Percentiles rank a stretch among this genome's conserved stretches.
Evolutionary conservation across 1,140 invertebrate genomes (phyloP).

Genomic region (Drosophila lowei): DNA sequence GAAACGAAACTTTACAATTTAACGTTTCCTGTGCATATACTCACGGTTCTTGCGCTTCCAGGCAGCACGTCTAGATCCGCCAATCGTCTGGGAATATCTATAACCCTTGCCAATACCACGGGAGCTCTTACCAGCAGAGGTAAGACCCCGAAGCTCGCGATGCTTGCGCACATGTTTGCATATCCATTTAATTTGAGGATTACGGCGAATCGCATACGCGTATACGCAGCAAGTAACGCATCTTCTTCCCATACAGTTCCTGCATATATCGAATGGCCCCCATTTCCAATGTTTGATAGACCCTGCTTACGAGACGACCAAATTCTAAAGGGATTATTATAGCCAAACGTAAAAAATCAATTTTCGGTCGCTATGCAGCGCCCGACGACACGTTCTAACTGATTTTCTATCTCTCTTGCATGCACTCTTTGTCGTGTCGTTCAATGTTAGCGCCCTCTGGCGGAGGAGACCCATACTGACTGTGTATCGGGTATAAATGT

Average conservation of each 20-base stretch:
- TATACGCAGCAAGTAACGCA: constrained; percentile 96
- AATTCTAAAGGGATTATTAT: too few species aligned
- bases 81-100: constrained; percentile 96
- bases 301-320: constrained; percentile 52
- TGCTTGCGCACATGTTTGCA: constrained; percentile 99
- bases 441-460: too few species aligned
- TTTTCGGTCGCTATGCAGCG: too few species aligned
- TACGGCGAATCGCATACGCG: constrained; percentile 97
- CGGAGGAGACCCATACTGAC: too few species aligned
- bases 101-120: constrained; percentile 99
- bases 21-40: constrained; percentile 97
- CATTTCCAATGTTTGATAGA: constrained; percentile 87
- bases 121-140: constrained; percentile 97
- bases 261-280: constrained; percentile 99
- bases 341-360: too few species aligned
- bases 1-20: constrained; percentile 83
- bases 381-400: too few species aligned
- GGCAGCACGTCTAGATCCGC: constrained; percentile 95
- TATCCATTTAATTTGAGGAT: constrained; percentile 99
- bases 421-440: too few species aligned
- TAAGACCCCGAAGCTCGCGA: constrained; percentile 98
- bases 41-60: constrained; percentile 97
- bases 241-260: constrained; percentile 99
- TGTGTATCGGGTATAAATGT: too few species aligned
- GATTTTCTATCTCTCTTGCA: too few species aligned